A percentile compares a stretch with the other conserved stretches of the same genome.
phyloP scores from a whole-genome alignment of 1,140 invertebrate species.

The Penaeus chinensis region DNA sequence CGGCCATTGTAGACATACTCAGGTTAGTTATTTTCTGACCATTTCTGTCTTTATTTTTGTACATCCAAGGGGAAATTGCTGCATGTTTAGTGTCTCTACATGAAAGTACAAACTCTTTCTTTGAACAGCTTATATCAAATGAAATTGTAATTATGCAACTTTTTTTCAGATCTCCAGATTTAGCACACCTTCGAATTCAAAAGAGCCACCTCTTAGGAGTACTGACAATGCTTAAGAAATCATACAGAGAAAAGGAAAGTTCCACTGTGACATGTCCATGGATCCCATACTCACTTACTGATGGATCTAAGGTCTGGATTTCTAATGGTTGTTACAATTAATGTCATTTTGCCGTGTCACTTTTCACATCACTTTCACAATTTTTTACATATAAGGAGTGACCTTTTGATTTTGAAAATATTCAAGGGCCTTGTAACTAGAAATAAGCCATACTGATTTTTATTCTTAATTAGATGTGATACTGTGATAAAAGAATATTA shows the following conservation, averaged over 20 bases:
- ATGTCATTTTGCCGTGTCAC: too few relatives aligned
- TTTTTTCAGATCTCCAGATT: slow-evolving; percentile 30
- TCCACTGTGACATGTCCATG: not conserved
- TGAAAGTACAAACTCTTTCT: not conserved
- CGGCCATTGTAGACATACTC: slow-evolving; percentile 1
- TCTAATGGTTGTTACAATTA: too few relatives aligned
- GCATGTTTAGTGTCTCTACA: not conserved
- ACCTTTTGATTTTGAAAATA: too few relatives aligned
- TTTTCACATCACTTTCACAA: too few relatives aligned
- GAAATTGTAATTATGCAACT: not conserved
- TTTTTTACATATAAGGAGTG: too few relatives aligned
- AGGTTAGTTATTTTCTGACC: slow-evolving; percentile 26
- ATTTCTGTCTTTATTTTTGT: not conserved
- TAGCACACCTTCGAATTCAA: slow-evolving; percentile 31
- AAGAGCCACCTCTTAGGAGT: slow-evolving; percentile 13
- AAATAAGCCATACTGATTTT: too few relatives aligned
- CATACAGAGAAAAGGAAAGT: slow-evolving; percentile 36
- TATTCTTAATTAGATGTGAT: too few relatives aligned
- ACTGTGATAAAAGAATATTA: too few relatives aligned
- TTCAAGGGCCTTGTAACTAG: too few relatives aligned
- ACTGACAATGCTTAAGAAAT: slow-evolving; percentile 23
- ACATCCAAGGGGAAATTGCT: not conserved
- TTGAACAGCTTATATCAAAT: not conserved
- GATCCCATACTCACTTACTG: slow-evolving; percentile 30
- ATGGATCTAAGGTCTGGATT: slow-evolving; percentile 41